A percentile compares a stretch with the other conserved stretches of the same genome.
Conservation (phyloP, 2,113 vertebrate genomes). For the Oenanthe melanoleuca region DNA sequence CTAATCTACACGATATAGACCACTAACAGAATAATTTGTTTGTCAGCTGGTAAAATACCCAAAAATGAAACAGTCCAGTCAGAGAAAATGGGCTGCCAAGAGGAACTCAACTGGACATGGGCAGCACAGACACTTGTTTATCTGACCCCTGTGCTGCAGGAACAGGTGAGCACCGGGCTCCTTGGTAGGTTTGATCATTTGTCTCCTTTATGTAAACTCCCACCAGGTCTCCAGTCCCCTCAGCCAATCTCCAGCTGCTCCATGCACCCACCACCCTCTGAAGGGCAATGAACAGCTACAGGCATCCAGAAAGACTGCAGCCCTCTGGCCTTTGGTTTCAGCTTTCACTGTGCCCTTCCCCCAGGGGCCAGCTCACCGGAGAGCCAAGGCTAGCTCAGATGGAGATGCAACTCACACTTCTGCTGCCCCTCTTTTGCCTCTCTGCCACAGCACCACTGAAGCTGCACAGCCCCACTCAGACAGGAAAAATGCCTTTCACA, state of each 20-base stretch:
- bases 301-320: neutral
- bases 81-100: neutral
- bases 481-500: neutral
- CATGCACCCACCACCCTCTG: neutral
- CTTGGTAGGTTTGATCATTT: neutral
- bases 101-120: neutral
- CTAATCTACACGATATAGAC: neutral
- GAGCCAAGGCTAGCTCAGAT: neutral
- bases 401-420: neutral
- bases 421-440: neutral
- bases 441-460: neutral
- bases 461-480: neutral
- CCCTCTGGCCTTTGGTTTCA: neutral
- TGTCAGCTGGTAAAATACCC: neutral
- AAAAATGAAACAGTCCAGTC: neutral
- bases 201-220: neutral
- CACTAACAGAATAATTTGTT: neutral
- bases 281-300: neutral
- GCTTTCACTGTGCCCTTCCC: neutral
- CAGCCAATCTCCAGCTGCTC: neutral
- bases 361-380: neutral
- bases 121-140: neutral
- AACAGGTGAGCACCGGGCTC: neutral
- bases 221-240: neutral
- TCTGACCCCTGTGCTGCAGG: neutral